Evolutionary conservation across 2,113 vertebrate genomes (phyloP).

Genomic region (Gallinago paraguaiae): DNA sequence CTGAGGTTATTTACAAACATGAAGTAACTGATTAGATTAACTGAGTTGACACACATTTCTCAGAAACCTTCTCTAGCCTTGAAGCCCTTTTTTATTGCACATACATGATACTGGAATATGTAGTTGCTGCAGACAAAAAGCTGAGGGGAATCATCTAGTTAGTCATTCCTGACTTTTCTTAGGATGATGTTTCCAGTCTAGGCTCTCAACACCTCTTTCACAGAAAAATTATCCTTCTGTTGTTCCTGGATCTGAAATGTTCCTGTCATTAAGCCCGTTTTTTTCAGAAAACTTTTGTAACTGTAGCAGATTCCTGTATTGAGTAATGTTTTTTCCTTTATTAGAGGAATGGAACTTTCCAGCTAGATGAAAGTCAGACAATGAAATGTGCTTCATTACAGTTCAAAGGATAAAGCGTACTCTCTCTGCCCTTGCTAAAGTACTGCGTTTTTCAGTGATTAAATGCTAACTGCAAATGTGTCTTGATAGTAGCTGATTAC

Average conservation of each 20-base stretch:
- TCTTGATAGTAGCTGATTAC: not conserved
- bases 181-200: not conserved
- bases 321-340: not conserved
- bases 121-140: not conserved
- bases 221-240: not conserved
- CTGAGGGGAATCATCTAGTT: not conserved
- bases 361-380: not conserved
- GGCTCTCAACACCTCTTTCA: not conserved
- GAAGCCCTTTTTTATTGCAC: not conserved
- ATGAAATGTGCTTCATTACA: not conserved
- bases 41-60: not conserved
- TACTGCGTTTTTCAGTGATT: not conserved
- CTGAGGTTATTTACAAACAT: not conserved
- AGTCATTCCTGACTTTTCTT: not conserved
- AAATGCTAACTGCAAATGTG: not conserved
- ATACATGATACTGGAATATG: not conserved
- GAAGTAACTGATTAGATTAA: not conserved
- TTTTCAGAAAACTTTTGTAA: not conserved
- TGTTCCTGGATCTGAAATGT: not conserved
- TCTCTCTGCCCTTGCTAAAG: not conserved
- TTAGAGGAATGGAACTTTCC: not conserved
- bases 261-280: not conserved
- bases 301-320: not conserved
- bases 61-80: not conserved
- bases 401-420: not conserved